These are phyloP conservation scores for Nebria ingens DNA, from an alignment of 1,140 invertebrate species.

Conservation along the genomic window DNA sequence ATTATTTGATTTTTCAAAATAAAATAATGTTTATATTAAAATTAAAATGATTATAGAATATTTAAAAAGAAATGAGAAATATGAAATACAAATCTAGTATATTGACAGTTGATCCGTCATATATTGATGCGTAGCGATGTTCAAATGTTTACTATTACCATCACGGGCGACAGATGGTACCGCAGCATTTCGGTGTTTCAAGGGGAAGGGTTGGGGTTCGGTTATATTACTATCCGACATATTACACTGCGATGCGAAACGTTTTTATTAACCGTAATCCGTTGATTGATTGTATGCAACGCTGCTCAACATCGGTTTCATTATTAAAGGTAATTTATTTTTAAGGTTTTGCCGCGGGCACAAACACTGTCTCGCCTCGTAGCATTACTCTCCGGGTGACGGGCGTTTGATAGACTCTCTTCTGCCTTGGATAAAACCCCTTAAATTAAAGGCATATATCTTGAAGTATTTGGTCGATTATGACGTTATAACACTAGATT, in stretches of 20 bases:
- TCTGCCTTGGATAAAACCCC: no score
- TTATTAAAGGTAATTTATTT: constrained; percentile 27
- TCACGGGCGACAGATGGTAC: constrained; percentile 27
- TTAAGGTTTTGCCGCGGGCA: constrained; percentile 1
- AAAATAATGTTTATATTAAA: no score
- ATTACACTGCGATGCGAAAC: constrained; percentile 32
- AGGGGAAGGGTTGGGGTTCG: constrained; percentile 18
- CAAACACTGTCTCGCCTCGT: not conserved
- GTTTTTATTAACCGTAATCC: constrained; percentile 35
- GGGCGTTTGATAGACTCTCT: not conserved
- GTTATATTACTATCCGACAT: no score
- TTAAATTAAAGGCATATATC: no score
- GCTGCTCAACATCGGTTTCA: constrained; percentile 22
- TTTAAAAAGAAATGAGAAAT: no score
- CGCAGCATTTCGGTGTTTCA: constrained; percentile 20
- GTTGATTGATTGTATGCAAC: constrained; percentile 32
- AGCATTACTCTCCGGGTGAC: not conserved
- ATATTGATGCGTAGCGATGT: not conserved
- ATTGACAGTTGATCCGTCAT: no score
- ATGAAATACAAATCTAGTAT: no score
- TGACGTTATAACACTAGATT: no score
- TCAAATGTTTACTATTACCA: not conserved
- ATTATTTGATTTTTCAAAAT: no score
- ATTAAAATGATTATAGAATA: no score
- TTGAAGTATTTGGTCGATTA: no score